Evolutionary conservation across 1,140 invertebrate species (phyloP).

Genomic region (Tetranychus cinnabarinus): DNA sequence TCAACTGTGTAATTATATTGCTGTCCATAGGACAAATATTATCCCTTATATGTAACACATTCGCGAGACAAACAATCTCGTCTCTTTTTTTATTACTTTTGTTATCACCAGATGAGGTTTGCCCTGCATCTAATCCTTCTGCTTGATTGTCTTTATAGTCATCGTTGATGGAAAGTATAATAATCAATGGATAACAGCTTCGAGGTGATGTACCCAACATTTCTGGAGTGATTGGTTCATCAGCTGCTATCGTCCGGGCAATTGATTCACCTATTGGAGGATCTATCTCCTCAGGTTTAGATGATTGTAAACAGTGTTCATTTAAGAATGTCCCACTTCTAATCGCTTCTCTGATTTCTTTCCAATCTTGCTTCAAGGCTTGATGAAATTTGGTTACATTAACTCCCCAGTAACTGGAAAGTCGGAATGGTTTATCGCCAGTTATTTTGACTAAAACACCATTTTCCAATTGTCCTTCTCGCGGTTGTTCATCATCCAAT

Average conservation of each 20-base stretch:
- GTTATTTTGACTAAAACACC: not conserved
- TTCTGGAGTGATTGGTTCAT: not conserved
- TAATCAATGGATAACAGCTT: slow-evolving; percentile 6
- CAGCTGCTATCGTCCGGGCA: not conserved
- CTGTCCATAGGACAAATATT: slow-evolving; percentile 46
- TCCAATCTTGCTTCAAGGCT: not conserved
- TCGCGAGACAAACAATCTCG: slow-evolving; percentile 26
- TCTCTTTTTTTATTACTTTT: slow-evolving; percentile 1
- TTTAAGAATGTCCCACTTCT: not conserved
- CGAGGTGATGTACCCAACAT: not conserved
- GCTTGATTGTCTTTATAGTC: not conserved
- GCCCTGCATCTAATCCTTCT: not conserved
- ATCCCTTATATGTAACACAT: slow-evolving; percentile 52
- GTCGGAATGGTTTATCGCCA: slow-evolving; percentile 4
- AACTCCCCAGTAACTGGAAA: slow-evolving; percentile 4
- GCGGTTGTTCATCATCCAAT: not conserved
- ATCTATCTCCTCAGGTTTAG: slow-evolving; percentile 1
- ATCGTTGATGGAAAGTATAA: not conserved
- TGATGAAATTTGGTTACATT: slow-evolving; percentile 4
- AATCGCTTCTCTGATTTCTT: not conserved
- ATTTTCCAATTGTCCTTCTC: not conserved
- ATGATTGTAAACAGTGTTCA: not conserved
- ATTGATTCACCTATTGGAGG: not conserved
- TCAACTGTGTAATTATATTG: slow-evolving; percentile 47
- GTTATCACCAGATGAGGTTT: no score